phyloP scores from a whole-genome alignment of 2,797 vertebrate genomes.

The Thaleichthys pacificus region DNA sequence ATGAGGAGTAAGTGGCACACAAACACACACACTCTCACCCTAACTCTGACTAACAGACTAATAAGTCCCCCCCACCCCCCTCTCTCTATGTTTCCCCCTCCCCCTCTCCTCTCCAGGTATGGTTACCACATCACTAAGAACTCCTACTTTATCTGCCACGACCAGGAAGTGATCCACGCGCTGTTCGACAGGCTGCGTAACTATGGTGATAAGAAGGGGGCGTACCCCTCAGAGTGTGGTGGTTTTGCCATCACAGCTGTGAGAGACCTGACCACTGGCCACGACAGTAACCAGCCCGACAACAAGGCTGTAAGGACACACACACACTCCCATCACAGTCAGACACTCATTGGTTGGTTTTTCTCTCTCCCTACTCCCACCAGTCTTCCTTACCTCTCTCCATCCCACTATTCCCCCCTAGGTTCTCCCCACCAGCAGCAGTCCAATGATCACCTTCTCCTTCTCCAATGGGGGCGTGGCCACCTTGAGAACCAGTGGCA shows the following conservation, averaged over 20 bases:
- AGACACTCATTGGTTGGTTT: neutral
- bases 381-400: neutral
- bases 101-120: conserved; percentile 74
- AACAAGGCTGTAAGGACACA: conserved; percentile 85
- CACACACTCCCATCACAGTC: neutral
- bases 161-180: conserved; percentile 82
- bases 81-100: too few relatives aligned
- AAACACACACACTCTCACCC: neutral
- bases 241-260: conserved; percentile 82
- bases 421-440: conserved; percentile 91
- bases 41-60: neutral
- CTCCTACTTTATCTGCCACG: conserved; percentile 96
- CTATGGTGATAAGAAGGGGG: conserved; percentile 76
- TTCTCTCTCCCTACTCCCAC: neutral
- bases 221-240: conserved; percentile 88
- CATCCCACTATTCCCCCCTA: conserved; percentile 45
- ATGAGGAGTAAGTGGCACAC: conserved; percentile 83
- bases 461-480: conserved; percentile 94
- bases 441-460: conserved; percentile 98
- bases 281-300: conserved; percentile 86
- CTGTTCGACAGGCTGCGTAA: conserved; percentile 90
- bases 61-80: too few relatives aligned
- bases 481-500: conserved; percentile 96
- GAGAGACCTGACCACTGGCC: conserved; percentile 92
- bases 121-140: conserved; percentile 94